phyloP scores from a whole-genome alignment of 2,888 invertebrate genomes.

The Axea sp. region DNA sequence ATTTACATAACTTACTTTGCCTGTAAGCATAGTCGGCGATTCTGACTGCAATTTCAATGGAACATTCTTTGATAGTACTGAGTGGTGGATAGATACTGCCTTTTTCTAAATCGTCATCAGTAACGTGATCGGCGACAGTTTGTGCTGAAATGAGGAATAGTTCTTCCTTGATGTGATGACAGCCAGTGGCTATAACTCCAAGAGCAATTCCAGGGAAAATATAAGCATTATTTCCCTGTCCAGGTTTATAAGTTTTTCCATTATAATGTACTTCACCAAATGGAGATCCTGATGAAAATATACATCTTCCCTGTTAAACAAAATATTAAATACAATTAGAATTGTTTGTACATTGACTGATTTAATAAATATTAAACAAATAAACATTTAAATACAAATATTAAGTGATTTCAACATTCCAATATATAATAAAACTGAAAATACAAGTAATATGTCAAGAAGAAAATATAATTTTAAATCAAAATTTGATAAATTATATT shows the following conservation, averaged over 20 bases:
- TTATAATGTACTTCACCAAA: constrained; percentile 91
- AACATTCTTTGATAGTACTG: constrained; percentile 90
- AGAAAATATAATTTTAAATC: too few relatives aligned
- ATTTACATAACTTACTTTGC: constrained; percentile 85
- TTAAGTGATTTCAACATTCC: too few relatives aligned
- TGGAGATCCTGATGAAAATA: constrained; percentile 98
- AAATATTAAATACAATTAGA: not conserved
- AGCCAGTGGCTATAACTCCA: constrained; percentile 94
- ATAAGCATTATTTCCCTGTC: constrained; percentile 99
- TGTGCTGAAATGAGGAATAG: constrained; percentile 97
- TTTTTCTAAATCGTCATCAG: constrained; percentile 87
- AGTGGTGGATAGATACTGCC: constrained; percentile 97
- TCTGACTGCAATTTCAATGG: constrained; percentile 92
- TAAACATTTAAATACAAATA: too few relatives aligned
- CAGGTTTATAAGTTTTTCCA: constrained; percentile 91
- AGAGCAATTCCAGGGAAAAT: constrained; percentile 98
- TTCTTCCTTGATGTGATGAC: constrained; percentile 95
- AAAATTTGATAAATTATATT: too few relatives aligned
- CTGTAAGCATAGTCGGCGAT: constrained; percentile 94
- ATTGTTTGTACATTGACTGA: too few relatives aligned
- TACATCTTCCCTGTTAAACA: constrained; percentile 87
- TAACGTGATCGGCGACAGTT: constrained; percentile 91
- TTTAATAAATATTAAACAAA: too few relatives aligned
- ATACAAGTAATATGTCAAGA: too few relatives aligned
- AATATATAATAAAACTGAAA: too few relatives aligned